Percentiles rank a stretch among this genome's conserved stretches.
These are phyloP conservation scores for Ips typographus DNA, from an alignment of 1,140 invertebrate species.

Conservation along the genomic window DNA sequence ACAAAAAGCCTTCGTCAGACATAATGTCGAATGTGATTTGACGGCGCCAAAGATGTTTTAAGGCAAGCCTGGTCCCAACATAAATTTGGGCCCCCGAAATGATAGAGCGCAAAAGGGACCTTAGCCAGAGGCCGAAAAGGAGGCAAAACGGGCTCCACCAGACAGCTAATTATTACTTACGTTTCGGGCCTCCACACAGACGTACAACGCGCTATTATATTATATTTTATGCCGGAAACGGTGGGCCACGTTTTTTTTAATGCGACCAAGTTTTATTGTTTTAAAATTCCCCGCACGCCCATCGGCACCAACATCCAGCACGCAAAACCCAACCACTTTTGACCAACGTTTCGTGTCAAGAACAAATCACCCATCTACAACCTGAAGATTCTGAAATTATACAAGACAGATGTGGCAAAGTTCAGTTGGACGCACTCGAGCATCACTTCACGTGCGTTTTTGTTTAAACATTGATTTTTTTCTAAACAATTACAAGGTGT, in stretches of 20 bases:
- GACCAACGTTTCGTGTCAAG: no score
- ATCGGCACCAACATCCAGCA: neutral
- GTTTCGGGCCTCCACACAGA: constrained; percentile 36
- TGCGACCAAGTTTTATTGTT: constrained; percentile 39
- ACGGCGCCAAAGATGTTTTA: constrained; percentile 33
- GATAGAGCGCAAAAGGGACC: constrained; percentile 41
- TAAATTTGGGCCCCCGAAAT: constrained; percentile 39
- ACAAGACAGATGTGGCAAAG: no score
- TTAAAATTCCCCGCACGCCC: constrained; percentile 1
- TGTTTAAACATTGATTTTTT: no score
- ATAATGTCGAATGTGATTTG: constrained; percentile 23
- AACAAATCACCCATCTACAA: no score
- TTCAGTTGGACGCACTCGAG: no score
- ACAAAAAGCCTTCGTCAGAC: neutral
- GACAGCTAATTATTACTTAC: constrained; percentile 48
- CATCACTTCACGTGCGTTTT: no score
- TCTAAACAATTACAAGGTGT: no score
- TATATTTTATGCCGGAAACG: constrained; percentile 49
- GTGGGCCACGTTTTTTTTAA: constrained; percentile 36
- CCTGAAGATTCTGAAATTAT: no score
- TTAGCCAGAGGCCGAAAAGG: constrained; percentile 37
- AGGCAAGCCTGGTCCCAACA: constrained; percentile 20
- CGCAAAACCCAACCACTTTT: neutral
- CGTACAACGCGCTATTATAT: constrained; percentile 42
- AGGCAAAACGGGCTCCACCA: constrained; percentile 37